These are phyloP conservation scores for Erpetoichthys calabaricus DNA, from an alignment of 2,797 vertebrate species.

Conservation along the genomic window DNA sequence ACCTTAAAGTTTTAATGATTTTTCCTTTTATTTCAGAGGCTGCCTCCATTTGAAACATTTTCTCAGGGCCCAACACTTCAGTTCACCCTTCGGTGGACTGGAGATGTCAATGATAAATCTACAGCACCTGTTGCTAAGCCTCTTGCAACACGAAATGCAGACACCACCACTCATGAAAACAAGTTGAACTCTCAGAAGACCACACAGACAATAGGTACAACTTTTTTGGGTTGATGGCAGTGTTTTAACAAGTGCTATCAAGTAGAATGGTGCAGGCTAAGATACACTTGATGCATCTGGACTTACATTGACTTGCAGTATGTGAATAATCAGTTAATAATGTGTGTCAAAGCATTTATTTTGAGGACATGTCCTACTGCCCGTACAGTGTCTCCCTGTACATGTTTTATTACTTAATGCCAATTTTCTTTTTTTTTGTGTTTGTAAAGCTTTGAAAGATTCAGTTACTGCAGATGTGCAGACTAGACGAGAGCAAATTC, in stretches of 20 bases:
- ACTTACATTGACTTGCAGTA: too few relatives aligned
- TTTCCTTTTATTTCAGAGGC: slow-evolving; percentile 48
- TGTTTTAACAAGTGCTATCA: not conserved
- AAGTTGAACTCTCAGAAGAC: slow-evolving; percentile 78
- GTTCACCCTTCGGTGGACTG: slow-evolving; percentile 93
- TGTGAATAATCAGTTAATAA: too few relatives aligned
- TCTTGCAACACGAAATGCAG: slow-evolving; percentile 88
- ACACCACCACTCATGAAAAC: slow-evolving; percentile 75
- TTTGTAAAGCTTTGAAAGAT: slow-evolving; percentile 75
- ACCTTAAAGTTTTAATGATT: not conserved
- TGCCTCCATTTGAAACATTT: slow-evolving; percentile 98
- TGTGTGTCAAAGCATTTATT: too few relatives aligned
- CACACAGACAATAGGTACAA: slow-evolving; percentile 72
- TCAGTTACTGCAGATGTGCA: slow-evolving; percentile 74
- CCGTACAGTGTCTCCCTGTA: too few relatives aligned
- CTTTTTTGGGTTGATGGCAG: slow-evolving; percentile 1
- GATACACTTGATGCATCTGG: too few relatives aligned
- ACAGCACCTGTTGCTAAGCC: slow-evolving; percentile 87
- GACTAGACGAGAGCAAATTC: slow-evolving; percentile 74
- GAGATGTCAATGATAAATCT: slow-evolving; percentile 78
- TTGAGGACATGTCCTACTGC: too few relatives aligned
- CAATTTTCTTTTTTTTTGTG: too few relatives aligned
- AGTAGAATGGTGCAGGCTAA: not conserved
- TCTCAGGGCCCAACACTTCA: slow-evolving; percentile 98
- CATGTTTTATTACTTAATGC: too few relatives aligned